A percentile compares a stretch with the other conserved stretches of the same genome.
Evolutionary conservation across 2,888 invertebrate species (phyloP).

Genomic region (Ichneumoninae sp.): DNA sequence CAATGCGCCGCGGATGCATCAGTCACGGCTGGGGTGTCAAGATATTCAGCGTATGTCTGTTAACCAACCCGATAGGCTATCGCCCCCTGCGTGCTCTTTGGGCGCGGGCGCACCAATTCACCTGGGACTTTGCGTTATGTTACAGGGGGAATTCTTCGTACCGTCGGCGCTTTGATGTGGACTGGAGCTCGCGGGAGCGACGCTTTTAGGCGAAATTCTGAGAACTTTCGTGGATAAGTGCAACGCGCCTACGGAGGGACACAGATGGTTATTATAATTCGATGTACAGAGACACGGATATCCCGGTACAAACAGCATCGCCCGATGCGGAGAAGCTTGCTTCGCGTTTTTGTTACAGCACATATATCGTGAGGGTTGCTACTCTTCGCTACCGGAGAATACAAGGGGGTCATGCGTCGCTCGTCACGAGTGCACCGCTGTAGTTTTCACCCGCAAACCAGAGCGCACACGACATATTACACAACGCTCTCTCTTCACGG

Average conservation of each 20-base stretch:
- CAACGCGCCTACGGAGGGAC: conserved; percentile 8
- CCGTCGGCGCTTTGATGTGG: conserved; percentile 56
- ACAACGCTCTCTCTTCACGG: conserved; percentile 76
- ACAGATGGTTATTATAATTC: conserved; percentile 57
- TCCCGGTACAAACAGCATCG: background rate
- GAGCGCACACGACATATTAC: conserved; percentile 50
- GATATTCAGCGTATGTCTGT: conserved; percentile 49
- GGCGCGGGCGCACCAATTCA: conserved; percentile 33
- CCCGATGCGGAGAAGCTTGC: conserved; percentile 4
- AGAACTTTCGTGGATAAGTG: conserved; percentile 47
- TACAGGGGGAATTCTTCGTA: conserved; percentile 32
- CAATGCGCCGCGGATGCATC: conserved; percentile 33
- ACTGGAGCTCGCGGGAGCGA: background rate
- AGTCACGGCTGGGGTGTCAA: conserved; percentile 57
- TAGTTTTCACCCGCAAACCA: conserved; percentile 73
- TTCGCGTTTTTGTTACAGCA: background rate
- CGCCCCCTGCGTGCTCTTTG: conserved; percentile 38
- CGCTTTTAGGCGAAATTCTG: conserved; percentile 60
- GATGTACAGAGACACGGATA: conserved; percentile 8
- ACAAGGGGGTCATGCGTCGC: conserved; percentile 80
- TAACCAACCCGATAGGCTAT: conserved; percentile 2
- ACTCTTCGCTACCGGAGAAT: conserved; percentile 41
- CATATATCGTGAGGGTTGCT: conserved; percentile 34
- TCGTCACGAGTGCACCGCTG: conserved; percentile 62
- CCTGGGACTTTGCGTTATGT: conserved; percentile 47